Base-by-base conservation (phyloP, 2,113 vertebrate genomes). In the Salvelinus namaycush region DNA sequence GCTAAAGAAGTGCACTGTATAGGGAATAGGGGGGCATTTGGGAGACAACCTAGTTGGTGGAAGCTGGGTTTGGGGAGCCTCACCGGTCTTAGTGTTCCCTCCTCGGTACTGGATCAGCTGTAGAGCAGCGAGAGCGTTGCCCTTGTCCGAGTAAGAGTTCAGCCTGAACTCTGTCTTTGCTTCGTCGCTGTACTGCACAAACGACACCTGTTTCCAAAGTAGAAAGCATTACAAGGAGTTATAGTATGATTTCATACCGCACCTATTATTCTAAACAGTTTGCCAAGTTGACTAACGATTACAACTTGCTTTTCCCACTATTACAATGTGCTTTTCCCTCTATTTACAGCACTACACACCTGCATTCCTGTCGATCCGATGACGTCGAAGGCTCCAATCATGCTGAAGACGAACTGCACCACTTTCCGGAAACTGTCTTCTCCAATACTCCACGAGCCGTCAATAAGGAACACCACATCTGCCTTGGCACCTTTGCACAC, bases 401-500 rank as follows among this genome's bases (percentile, higher is more conserved):
- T 94, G 70, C 90, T 91, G 72, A 95, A 97, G 83, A 98, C 92
- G 77, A 99, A 99, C 84, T 96, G 93, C 62, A 97, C 87, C 18
- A 99, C 96, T 92, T 99, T 99, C 82, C 92, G 92, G 91, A 98
- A 99, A 92, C 97, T 99, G 68, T 99, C 97, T 84, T 99, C 98
- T 1, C 98, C 97, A 68, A 99, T 99, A 86, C 97, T 99, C 97
- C 97, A 99, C 11, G 98, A 99, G 68, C 97, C 97, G 69, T 99
- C 98, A 64, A 98, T 96, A 79, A 99, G 89, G 90, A 99, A 99
- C 20, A 97, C 95, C 84, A 99, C 94, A 70, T 99, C 98, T 75
- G 97, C 98, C 91, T 98, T 99, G 84, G 97, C 97, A 13, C 97
- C 98, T 94, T 94, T 97, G 89, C 98, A 99, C 8, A 97, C 98